Base-by-base conservation (phyloP, 2,888 invertebrate species). In the Synergus japonicus region DNA sequence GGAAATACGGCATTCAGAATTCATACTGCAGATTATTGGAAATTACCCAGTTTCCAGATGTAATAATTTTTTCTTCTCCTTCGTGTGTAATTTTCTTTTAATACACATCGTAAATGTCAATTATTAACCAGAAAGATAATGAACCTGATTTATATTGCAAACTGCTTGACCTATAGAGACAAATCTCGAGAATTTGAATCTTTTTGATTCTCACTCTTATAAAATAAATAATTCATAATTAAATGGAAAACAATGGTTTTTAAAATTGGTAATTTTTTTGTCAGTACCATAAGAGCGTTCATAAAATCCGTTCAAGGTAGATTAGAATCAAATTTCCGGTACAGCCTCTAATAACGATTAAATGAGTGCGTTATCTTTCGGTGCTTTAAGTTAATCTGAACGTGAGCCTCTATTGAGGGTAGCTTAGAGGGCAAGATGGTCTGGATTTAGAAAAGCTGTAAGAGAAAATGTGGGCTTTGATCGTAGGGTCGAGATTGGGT, bases 1-100 rank as follows among this genome's bases (percentile, higher is more conserved):
- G 46, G 67, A 67, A 67, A 44, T 67, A 44, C 43, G 67, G 44
- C 67, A 67, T 67, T n/a, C 67, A 67, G 43, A 44, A 18, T 43
- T 22, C 43, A 43, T 43, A 67, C 44, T 22, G 22, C 18, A 43
- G 44, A 67, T 67, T 67, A 67, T 67, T 67, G 18, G 44, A 67
- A 67, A 67, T 46, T 67, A 46, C 44, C 22, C 43, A 43, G 43
- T 43, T 65, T 9, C 43, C 13, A 65, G n/a, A 18, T 43, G 1
- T 18, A 66, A 67, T 13, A 67, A 67, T 67, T n/a, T 44, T 67
- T 67, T 67, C n/a, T 43, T 9, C 43, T 65, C 9, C n/a, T 43
- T 1, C 8, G 9, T 7, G 9, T 43, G 43, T 43, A 43, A 43
- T 66, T 41, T 43, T 37, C 12, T 15, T 15, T 43, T 43, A 66